Base-by-base conservation (phyloP, 2,113 vertebrate species). In the Lucifuga dentata region DNA sequence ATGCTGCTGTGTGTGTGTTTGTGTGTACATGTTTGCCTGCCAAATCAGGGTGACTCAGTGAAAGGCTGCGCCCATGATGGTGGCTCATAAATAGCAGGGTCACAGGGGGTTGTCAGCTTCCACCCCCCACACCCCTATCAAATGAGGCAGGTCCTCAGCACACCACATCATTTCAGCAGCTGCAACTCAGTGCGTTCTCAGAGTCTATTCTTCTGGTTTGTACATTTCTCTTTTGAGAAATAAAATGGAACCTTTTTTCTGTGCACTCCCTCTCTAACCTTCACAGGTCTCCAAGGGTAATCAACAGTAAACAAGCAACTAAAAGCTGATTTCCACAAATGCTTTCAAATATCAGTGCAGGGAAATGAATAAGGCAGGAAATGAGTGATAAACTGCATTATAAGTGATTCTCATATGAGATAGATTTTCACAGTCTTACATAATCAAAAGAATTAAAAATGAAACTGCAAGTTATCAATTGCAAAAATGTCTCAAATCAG, bases 1-100 rank as follows among this genome's bases (percentile, higher is more conserved):
- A 32, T 23, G 65, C 74, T 7, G 41, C 29, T 33, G 26, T 38
- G 40, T 68, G 58, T 48, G 46, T 55, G 15, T 35, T 23, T 43
- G 43, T 48, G 32, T 38, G 33, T 39, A 20, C 24, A n/a, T 39
- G 26, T 39, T 43, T 68, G 53, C 11, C 43, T 52, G 67, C 26
- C 69, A 61, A 58, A 68, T 36, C 52, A 41, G 40, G 49, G 44
- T 75, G 83, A 78, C 71, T 83, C 79, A 70, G 44, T 69, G 78
- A 64, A 77, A 76, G 46, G 29, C 66, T 66, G 55, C 26, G 2
- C 57, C 36, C 24, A 15, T 26, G 33, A 74, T 19, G 44, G 48
- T 71, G 29, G 38, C 43, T 71, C 69, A 80, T 56, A 68, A 83
- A 84, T 68, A 50, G 49, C 4, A 24, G 45, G 40, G 83, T 74